These are phyloP conservation scores for Carassius auratus DNA, from an alignment of 2,113 vertebrate species.

Conservation along the genomic window DNA sequence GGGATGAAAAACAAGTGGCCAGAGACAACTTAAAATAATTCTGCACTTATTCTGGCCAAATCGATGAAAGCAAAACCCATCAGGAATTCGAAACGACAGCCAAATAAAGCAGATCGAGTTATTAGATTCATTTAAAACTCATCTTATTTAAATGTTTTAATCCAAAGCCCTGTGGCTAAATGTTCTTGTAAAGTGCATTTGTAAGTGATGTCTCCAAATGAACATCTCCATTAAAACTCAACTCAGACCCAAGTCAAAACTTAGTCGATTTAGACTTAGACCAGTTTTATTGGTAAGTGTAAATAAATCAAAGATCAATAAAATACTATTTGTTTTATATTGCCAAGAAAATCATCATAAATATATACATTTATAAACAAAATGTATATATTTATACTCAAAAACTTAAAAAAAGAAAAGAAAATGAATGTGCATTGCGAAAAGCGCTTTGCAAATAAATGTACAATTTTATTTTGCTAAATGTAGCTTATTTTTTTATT, in stretches of 20 bases:
- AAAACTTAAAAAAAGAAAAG: too few species aligned
- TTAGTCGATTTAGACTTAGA: neutral
- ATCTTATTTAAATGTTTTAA: neutral
- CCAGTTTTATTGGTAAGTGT: too few species aligned
- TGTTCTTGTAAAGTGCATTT: neutral
- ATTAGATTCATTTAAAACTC: neutral
- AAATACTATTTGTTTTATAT: too few species aligned
- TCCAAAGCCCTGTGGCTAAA: neutral
- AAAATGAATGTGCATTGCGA: too few species aligned
- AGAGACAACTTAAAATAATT: conserved; percentile 5
- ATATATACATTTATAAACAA: too few species aligned
- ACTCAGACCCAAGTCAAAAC: neutral
- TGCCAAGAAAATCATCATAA: too few species aligned
- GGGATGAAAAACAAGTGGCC: conserved; percentile 29
- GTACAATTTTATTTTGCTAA: neutral
- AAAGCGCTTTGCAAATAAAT: too few species aligned
- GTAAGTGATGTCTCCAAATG: neutral
- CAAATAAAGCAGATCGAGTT: neutral
- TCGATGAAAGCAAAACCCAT: neutral
- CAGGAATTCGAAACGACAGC: neutral
- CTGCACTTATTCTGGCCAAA: conserved; percentile 18
- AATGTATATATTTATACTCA: too few species aligned
- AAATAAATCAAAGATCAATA: too few species aligned
- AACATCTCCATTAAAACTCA: neutral
- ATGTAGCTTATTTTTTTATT: neutral